These are phyloP conservation scores for Poeciliopsis turneri DNA, from an alignment of 2,797 vertebrate genomes.

Conservation along the genomic window DNA sequence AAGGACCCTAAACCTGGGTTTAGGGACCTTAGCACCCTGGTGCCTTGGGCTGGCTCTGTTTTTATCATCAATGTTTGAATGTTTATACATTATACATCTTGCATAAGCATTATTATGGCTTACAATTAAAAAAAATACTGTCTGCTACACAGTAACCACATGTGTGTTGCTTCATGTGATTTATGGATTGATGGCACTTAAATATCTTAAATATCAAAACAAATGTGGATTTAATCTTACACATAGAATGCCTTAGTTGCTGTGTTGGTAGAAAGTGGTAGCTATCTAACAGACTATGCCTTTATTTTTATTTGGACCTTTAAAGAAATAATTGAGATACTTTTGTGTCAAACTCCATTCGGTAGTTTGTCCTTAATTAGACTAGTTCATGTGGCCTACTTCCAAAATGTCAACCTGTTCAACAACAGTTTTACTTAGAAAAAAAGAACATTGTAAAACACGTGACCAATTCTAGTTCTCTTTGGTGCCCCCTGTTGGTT, in stretches of 20 bases:
- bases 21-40: not conserved
- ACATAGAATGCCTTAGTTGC: not conserved
- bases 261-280: not conserved
- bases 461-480: not conserved
- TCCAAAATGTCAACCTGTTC: not conserved
- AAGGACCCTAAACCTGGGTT: not conserved
- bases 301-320: not conserved
- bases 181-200: not conserved
- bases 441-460: not conserved
- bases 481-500: not conserved
- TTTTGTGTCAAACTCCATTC: not conserved
- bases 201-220: not conserved
- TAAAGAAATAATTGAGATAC: not conserved
- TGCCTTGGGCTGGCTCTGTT: not conserved
- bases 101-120: not conserved
- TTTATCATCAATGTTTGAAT: not conserved
- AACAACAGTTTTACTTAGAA: not conserved
- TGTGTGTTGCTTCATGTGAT: not conserved
- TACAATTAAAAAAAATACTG: not conserved
- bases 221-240: not conserved
- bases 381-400: not conserved
- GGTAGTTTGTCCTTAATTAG: not conserved
- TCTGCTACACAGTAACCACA: not conserved
- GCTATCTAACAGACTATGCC: not conserved
- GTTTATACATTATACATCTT: slow-evolving; percentile 2